Base-by-base conservation (phyloP, 2,113 vertebrate species). In the Chaenogobius annularis region DNA sequence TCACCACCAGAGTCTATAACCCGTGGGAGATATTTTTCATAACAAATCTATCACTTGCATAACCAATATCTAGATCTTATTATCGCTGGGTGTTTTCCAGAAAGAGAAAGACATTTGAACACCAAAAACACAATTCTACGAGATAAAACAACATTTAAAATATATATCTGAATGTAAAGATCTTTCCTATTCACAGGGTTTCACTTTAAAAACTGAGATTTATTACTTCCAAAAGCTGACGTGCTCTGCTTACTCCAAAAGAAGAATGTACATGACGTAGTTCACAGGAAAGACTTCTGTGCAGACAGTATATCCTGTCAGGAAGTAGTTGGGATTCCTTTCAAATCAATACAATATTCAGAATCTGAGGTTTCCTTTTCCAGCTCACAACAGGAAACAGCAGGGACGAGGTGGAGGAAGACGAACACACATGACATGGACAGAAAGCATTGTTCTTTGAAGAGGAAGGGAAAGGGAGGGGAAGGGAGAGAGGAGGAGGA, bases 261-360 rank as follows among this genome's bases (percentile, higher is more conserved):
- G 1, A n/a, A n/a, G 15, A 7, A 26, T 31, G 23, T 7, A 59
- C 22, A 59, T 59, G 56, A 59, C 12, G 23, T 13, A 4, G 10
- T 3, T 6, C 9, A 40, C 61, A 40, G 61, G 61, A 63, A 40
- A 63, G 26, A 10, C 14, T 37, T 8, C 8, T 6, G 47, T 22
- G 54, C 59, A 62, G 59, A 62, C 61, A 63, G 35, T 63, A 43
- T 5, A n/a, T 63, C 61, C 61, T 63, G 15, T 62, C 17, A n/a
- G 61, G 61, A 63, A 63, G 35, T 40, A n/a, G 9, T 40, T n/a
- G 19, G 35, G 35, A 63, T 63, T 63, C 61, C 19, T 40, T n/a
- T 19, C 9, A 63, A 63, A 63, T 63, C 61, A 63, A n/a, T n/a
- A 63, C 61, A 37, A 40, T 63, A 40, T 10, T 9, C 2, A 43